phyloP scores from a whole-genome alignment of 2,888 invertebrate species.

The Drosophila suboccidentalis region DNA sequence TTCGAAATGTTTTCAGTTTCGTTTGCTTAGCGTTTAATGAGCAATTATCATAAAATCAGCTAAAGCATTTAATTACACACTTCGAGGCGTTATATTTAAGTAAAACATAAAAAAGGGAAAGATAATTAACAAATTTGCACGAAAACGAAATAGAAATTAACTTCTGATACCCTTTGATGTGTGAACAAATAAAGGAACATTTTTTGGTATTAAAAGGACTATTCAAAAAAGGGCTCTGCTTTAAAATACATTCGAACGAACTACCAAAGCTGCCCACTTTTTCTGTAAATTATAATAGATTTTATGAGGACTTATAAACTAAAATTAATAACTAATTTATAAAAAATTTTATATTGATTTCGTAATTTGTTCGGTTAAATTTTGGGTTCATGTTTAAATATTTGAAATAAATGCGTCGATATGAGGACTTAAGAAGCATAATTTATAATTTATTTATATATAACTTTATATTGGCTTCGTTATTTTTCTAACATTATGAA shows the following conservation, averaged over 20 bases:
- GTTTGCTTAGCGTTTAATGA: conserved; percentile 44
- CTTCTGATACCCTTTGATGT: conserved; percentile 15
- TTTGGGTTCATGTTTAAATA: too few species aligned
- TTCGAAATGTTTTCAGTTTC: conserved; percentile 10
- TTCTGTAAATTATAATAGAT: too few species aligned
- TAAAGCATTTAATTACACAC: conserved; percentile 35
- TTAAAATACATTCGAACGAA: neutral
- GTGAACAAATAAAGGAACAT: neutral
- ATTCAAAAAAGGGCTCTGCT: neutral
- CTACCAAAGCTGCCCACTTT: neutral
- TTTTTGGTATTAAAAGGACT: neutral
- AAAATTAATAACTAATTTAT: too few species aligned
- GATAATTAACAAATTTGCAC: conserved; percentile 10
- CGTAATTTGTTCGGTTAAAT: too few species aligned
- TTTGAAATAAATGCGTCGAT: too few species aligned
- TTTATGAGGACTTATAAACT: too few species aligned
- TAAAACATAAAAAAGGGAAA: neutral
- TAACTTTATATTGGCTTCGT: too few species aligned
- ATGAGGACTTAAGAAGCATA: too few species aligned
- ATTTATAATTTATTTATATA: too few species aligned
- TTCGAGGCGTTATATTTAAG: conserved; percentile 23
- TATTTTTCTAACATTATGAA: too few species aligned
- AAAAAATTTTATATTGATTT: too few species aligned
- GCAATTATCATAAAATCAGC: conserved; percentile 47
- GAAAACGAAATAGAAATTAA: neutral